These are phyloP conservation scores for Gymnarchus niloticus DNA, from an alignment of 2,113 vertebrate genomes.

Conservation along the genomic window DNA sequence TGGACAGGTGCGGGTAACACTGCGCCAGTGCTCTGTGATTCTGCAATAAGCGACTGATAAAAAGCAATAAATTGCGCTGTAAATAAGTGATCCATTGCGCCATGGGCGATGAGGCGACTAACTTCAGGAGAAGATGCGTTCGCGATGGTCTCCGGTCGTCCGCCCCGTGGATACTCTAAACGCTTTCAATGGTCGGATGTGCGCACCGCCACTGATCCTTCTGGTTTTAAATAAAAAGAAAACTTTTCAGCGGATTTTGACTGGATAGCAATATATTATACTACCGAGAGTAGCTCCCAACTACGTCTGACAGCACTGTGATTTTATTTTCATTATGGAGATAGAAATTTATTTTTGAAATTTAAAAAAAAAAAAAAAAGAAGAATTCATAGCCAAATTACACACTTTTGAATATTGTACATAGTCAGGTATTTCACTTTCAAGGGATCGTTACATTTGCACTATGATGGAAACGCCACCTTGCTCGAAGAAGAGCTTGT, in stretches of 20 bases:
- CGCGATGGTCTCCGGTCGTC: slow-evolving; percentile 44
- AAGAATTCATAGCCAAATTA: slow-evolving; percentile 52
- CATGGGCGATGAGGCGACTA: slow-evolving; percentile 58
- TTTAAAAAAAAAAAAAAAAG: slow-evolving; percentile 41
- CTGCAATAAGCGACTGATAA: slow-evolving; percentile 59
- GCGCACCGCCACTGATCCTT: neutral
- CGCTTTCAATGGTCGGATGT: slow-evolving; percentile 31
- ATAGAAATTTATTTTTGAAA: slow-evolving; percentile 42
- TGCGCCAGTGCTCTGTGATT: slow-evolving; percentile 42
- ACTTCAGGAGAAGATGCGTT: slow-evolving; percentile 56
- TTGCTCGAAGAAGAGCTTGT: slow-evolving; percentile 80
- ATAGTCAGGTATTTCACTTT: slow-evolving; percentile 28
- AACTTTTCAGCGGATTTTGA: slow-evolving; percentile 12
- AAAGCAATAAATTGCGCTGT: slow-evolving; percentile 60
- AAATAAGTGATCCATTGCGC: slow-evolving; percentile 54
- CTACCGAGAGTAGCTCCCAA: neutral
- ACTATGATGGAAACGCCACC: slow-evolving; percentile 78
- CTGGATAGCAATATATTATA: slow-evolving; percentile 9
- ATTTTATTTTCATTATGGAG: slow-evolving; percentile 46
- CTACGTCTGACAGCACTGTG: slow-evolving; percentile 42
- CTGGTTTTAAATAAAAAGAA: slow-evolving; percentile 3
- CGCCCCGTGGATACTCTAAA: slow-evolving; percentile 31
- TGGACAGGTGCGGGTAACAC: slow-evolving; percentile 40
- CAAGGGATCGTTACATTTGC: slow-evolving; percentile 40
- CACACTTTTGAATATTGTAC: slow-evolving; percentile 35